Conservation (phyloP, 2,113 vertebrate species). For the Fregetta grallaria region DNA sequence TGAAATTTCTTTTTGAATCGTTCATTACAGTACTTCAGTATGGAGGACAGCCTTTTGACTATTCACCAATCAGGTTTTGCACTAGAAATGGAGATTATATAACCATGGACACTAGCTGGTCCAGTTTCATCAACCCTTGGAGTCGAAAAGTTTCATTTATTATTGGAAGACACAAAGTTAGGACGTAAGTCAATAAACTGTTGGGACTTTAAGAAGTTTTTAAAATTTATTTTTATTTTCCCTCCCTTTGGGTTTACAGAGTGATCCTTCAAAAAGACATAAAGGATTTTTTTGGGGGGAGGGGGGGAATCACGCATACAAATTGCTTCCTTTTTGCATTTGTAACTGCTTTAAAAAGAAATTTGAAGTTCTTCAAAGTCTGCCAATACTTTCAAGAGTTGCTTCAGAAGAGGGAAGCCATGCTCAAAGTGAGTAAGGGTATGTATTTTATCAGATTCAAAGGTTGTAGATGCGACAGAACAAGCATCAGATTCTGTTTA, state of each 20-base stretch:
- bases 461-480: background rate
- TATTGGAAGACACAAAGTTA: slow-evolving; percentile 94
- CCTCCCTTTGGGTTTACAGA: rapidly evolving
- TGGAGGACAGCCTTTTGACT: slow-evolving; percentile 92
- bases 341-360: background rate
- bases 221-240: background rate
- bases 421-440: background rate
- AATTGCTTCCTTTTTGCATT: background rate
- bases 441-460: background rate
- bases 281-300: background rate
- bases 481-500: background rate
- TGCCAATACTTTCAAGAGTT: background rate
- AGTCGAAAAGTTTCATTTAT: slow-evolving; percentile 94
- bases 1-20: background rate
- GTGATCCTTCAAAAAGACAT: background rate
- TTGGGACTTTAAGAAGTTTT: background rate
- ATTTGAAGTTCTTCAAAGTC: background rate
- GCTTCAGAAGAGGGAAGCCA: background rate
- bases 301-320: too few species aligned
- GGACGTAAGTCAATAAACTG: slow-evolving; percentile 82
- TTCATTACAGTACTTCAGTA: slow-evolving; percentile 83
- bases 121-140: slow-evolving; percentile 96
- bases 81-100: slow-evolving; percentile 91
- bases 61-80: slow-evolving; percentile 91
- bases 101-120: slow-evolving; percentile 95